Conservation (phyloP, 2,797 vertebrate genomes). For the Crypturellus tataupa region DNA sequence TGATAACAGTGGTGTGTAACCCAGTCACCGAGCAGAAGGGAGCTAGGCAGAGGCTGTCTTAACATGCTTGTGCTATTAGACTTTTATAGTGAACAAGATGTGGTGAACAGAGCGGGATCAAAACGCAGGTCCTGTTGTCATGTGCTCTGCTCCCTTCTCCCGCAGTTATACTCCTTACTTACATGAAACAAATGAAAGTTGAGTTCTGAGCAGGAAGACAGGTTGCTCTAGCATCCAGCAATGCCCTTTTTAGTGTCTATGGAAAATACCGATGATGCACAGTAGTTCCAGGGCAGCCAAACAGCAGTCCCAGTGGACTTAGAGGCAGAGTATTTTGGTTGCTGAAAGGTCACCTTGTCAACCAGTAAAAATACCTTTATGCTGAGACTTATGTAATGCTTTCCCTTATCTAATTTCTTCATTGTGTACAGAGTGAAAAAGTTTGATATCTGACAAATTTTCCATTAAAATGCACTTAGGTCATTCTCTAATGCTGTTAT, state of each 20-base stretch:
- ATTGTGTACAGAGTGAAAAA: neutral
- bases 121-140: neutral
- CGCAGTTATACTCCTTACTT: neutral
- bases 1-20: neutral
- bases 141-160: neutral
- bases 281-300: neutral
- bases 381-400: neutral
- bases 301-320: neutral
- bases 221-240: neutral
- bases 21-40: neutral
- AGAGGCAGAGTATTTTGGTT: constrained; percentile 11
- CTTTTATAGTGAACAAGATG: neutral
- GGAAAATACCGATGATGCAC: neutral
- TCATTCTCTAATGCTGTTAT: neutral
- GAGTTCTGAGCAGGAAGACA: neutral
- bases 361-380: neutral
- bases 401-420: constrained; percentile 11
- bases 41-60: neutral
- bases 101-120: neutral
- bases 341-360: constrained; percentile 2
- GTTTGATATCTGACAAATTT: neutral
- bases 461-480: neutral
- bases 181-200: neutral
- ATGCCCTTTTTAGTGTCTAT: neutral
- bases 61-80: neutral